phyloP scores from a whole-genome alignment of 1,140 invertebrate species.

The Thaumetopoea pityocampa region DNA sequence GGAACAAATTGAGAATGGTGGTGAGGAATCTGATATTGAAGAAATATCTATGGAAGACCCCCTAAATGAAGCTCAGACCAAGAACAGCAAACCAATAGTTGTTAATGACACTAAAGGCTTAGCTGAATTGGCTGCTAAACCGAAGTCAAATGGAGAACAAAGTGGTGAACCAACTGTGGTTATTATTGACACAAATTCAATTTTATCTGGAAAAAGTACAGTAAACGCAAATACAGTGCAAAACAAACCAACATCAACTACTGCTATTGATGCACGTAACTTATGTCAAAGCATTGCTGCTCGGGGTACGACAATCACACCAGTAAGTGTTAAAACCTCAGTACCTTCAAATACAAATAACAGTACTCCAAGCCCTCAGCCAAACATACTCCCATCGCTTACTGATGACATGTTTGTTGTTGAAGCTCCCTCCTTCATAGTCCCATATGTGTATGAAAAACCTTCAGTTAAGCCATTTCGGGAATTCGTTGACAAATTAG shows the following conservation, averaged over 20 bases:
- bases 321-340: conserved; percentile 57
- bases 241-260: conserved; percentile 39
- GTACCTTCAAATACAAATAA: conserved; percentile 35
- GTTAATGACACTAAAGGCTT: conserved; percentile 77
- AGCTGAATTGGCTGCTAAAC: conserved; percentile 55
- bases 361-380: conserved; percentile 60
- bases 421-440: conserved; percentile 92
- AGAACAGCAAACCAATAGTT: conserved; percentile 78
- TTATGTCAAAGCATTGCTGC: conserved; percentile 73
- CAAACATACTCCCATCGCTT: conserved; percentile 83
- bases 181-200: conserved; percentile 68
- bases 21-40: conserved; percentile 67
- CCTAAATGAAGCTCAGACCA: conserved; percentile 71
- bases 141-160: conserved; percentile 68
- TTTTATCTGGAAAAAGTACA: conserved; percentile 56
- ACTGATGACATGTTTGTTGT: conserved; percentile 94
- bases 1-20: conserved; percentile 79
- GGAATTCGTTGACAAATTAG: conserved; percentile 83
- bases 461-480: conserved; percentile 86
- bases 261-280: conserved; percentile 53
- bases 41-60: conserved; percentile 82
- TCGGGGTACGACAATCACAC: conserved; percentile 72
- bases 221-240: conserved; percentile 41
- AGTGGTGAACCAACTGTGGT: conserved; percentile 64
- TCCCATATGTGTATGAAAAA: conserved; percentile 93